Evolutionary conservation across 2,888 invertebrate species (phyloP), one percentile per base, ranked within the genome.

Genomic region (Heliconius aoede): DNA sequence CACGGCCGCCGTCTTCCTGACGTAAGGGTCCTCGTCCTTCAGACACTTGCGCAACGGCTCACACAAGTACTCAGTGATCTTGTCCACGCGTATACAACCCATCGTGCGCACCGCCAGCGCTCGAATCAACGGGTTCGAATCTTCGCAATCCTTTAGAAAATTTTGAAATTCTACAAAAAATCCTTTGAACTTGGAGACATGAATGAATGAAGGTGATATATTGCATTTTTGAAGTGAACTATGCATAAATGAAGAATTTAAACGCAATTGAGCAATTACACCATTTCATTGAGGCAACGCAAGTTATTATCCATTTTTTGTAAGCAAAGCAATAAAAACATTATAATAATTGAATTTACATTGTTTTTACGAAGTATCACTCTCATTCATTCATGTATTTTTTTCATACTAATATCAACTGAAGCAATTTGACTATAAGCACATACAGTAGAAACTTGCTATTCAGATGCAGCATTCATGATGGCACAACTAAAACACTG

Each of bases 31-130:
- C 88, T 99, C 99, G 90, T 99, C 99, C 91, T 98, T 98, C 80
- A 98, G 94, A 87, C 98, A 98, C 88, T 98, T 99, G 77, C 99
- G 95, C 83, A 99, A 94, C 0, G 99, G 99, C 88, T 99, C 99
- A 90, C 99, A 99, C 62, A 99, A 95, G 92, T 99, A 99, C 94
- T 99, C 99, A 0, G 99, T 99, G 86, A 99, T 99, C 95, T 99
- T 99, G 94, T 99, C 99, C 75, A 99, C 99, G 21, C 99, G 96
- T 88, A 99, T 99, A 90, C 99, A 99, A 74, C 99, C 99, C 99
- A 99, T 99, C 26, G 99, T 99, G 78, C 99, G 95, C 46, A 99
- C 99, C 55, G 99, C 99, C 87, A 99, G 94, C 3, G 99, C 99
- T 82, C 99, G 96, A 88, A 99, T 99, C 88, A 99, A 95, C 46